Conservation (phyloP, 2,113 vertebrate species). For the Caracal caracal region DNA sequence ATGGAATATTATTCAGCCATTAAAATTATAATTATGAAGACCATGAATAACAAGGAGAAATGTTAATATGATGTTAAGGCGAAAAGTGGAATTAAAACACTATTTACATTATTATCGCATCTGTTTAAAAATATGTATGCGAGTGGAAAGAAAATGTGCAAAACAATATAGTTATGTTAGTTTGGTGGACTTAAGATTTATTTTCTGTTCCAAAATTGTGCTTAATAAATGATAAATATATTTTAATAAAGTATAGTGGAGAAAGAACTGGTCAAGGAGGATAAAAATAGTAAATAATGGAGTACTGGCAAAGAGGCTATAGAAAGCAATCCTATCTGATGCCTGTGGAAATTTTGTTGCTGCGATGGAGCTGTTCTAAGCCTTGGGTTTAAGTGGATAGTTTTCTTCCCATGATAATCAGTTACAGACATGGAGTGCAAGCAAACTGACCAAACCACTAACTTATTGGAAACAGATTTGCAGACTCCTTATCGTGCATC, state of each 20-base stretch:
- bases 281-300: not conserved
- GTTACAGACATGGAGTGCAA: not conserved
- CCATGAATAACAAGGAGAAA: constrained; percentile 22
- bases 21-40: constrained; percentile 65
- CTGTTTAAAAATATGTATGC: constrained; percentile 6
- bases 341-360: not conserved
- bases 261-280: not conserved
- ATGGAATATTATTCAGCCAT: constrained; percentile 64
- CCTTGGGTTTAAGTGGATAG: not conserved
- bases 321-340: not conserved
- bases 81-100: constrained; percentile 36
- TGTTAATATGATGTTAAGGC: constrained; percentile 24
- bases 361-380: not conserved
- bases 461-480: not conserved
- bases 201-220: not conserved
- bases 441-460: not conserved
- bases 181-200: not conserved
- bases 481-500: not conserved
- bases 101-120: not conserved
- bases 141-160: constrained; percentile 13
- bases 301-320: not conserved
- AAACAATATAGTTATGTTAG: not conserved
- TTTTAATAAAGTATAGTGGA: constrained; percentile 3
- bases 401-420: not conserved
- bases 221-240: not conserved